Conservation (phyloP, 2,888 invertebrate genomes). For the Agapostemon virescens region DNA sequence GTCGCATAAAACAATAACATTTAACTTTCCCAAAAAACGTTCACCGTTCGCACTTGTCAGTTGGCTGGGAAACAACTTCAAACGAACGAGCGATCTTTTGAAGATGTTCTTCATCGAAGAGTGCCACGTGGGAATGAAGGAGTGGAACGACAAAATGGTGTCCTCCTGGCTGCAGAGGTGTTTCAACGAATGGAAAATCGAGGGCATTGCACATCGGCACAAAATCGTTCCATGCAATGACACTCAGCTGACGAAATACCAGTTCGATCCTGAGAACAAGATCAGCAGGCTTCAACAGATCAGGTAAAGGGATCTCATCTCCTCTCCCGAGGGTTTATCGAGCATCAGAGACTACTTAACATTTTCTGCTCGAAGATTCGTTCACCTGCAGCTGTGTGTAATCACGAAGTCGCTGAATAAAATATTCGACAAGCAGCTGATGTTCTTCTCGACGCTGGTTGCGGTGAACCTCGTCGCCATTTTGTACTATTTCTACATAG, state of each 20-base stretch:
- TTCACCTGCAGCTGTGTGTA: background rate
- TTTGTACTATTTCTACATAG: background rate
- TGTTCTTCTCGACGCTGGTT: background rate
- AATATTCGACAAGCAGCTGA: background rate
- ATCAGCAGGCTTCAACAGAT: background rate
- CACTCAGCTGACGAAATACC: background rate
- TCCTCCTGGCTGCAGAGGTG: background rate
- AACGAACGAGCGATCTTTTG: conserved; percentile 24
- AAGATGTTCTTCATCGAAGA: background rate
- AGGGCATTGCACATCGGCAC: no score
- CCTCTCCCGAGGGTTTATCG: background rate
- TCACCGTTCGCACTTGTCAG: conserved; percentile 6
- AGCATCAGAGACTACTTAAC: background rate
- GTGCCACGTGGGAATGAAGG: background rate
- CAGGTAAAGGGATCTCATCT: background rate
- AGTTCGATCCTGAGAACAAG: background rate
- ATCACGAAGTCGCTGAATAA: background rate
- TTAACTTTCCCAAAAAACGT: no score
- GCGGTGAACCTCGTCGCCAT: background rate
- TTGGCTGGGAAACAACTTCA: conserved; percentile 32
- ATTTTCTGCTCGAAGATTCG: background rate
- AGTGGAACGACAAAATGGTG: background rate
- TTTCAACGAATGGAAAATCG: background rate
- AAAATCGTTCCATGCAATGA: background rate
- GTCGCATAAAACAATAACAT: no score